A percentile compares a stretch with the other conserved stretches of the same genome.
phyloP scores from a whole-genome alignment of 2,797 vertebrate species.

The Gastrophryne carolinensis region DNA sequence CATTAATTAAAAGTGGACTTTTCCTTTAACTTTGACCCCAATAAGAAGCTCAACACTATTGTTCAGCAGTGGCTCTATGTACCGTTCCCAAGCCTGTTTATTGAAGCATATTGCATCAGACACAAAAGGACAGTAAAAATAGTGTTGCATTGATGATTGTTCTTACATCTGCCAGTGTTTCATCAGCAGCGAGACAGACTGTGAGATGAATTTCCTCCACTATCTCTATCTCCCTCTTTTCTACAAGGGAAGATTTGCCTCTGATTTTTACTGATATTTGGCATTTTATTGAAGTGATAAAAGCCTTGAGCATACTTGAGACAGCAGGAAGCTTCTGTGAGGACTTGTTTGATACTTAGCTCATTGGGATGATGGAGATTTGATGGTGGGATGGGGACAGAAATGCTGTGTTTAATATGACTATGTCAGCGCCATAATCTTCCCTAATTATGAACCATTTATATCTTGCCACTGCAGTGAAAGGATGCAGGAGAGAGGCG shows the following conservation, averaged over 20 bases:
- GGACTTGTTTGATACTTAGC: conserved; percentile 35
- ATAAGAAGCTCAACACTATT: no score
- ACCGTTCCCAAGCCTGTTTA: neutral
- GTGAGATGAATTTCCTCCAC: conserved; percentile 29
- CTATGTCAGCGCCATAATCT: conserved; percentile 23
- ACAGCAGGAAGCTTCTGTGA: conserved; percentile 42
- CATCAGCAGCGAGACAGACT: conserved; percentile 26
- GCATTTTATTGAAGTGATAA: conserved; percentile 44
- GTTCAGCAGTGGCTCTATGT: neutral
- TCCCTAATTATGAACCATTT: conserved; percentile 30
- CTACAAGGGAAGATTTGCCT: conserved; percentile 44
- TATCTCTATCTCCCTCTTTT: conserved; percentile 36
- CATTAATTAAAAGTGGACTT: no score
- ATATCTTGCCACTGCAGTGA: neutral
- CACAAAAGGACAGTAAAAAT: conserved; percentile 21
- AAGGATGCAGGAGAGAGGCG: neutral
- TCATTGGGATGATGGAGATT: conserved; percentile 33
- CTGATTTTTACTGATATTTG: conserved; percentile 45
- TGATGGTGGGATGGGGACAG: conserved; percentile 19
- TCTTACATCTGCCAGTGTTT: conserved; percentile 28
- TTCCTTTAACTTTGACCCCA: no score
- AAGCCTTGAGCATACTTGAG: conserved; percentile 37
- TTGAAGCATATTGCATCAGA: conserved; percentile 12
- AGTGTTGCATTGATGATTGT: conserved; percentile 5
- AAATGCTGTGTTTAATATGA: conserved; percentile 30